Conservation (phyloP, 2,888 invertebrate genomes). For the Eucera pruinosa region DNA sequence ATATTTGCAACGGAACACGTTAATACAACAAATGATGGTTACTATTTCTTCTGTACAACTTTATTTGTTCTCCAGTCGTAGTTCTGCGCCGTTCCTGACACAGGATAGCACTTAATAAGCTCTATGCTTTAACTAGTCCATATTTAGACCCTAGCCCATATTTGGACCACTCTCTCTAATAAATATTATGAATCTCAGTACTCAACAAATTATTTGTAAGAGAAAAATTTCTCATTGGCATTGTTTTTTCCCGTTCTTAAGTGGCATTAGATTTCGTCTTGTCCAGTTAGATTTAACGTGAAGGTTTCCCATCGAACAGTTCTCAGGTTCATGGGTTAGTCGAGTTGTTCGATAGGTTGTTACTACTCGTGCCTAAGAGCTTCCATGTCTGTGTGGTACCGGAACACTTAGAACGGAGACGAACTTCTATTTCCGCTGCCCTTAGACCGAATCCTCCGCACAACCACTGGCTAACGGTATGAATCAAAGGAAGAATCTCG, state of each 20-base stretch:
- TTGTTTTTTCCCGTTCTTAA: neutral
- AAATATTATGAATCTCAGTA: no score
- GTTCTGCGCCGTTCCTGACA: no score
- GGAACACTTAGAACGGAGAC: slow-evolving; percentile 23
- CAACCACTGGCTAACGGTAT: neutral
- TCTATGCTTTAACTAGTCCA: no score
- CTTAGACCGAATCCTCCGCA: slow-evolving; percentile 6
- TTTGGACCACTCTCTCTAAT: no score
- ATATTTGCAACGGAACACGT: no score
- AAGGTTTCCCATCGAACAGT: slow-evolving; percentile 7
- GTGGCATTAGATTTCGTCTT: neutral
- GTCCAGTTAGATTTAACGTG: neutral
- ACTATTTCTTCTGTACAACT: no score
- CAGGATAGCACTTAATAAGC: no score
- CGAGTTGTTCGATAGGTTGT: slow-evolving; percentile 17
- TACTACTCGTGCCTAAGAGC: slow-evolving; percentile 13
- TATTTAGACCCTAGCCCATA: no score
- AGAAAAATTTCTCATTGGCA: no score
- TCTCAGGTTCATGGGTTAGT: slow-evolving; percentile 2
- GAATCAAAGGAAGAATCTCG: neutral
- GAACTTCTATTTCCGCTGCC: slow-evolving; percentile 20
- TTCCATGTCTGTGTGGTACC: slow-evolving; percentile 7
- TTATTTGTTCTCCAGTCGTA: no score
- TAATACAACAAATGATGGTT: no score
- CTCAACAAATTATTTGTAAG: no score